Conservation (phyloP, 2,113 vertebrate genomes). For the Scatophagus argus region DNA sequence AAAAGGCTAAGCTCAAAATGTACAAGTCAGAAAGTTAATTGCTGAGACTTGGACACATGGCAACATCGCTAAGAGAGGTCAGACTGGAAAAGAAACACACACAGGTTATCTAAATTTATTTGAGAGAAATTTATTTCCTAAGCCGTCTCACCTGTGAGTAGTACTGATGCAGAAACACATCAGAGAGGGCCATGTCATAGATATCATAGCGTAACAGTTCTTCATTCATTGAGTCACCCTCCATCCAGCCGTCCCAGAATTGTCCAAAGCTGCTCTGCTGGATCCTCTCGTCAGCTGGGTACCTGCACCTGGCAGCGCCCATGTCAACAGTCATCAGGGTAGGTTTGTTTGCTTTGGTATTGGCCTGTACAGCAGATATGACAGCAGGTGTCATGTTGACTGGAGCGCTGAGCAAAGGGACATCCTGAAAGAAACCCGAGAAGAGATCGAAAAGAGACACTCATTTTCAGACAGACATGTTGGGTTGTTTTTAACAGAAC, state of each 20-base stretch:
- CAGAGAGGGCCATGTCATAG: neutral
- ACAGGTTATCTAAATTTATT: neutral
- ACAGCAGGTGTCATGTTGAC: neutral
- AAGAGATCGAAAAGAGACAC: neutral
- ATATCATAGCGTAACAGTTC: neutral
- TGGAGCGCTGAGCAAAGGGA: constrained; percentile 16
- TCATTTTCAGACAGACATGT: neutral
- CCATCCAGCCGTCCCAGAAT: neutral
- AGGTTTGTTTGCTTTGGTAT: neutral
- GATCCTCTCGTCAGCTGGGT: neutral
- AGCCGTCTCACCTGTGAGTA: constrained; percentile 29
- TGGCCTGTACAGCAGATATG: neutral
- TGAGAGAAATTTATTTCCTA: neutral
- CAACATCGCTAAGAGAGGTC: no score
- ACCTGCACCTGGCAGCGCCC: neutral
- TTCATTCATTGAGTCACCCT: neutral
- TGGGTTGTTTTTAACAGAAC: neutral
- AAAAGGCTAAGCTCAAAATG: no score
- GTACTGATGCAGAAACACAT: constrained; percentile 22
- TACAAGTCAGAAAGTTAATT: no score
- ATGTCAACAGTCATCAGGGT: neutral
- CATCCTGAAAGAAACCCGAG: neutral
- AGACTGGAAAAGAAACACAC: neutral
- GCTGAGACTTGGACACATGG: no score
- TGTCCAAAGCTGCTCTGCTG: neutral